Evolutionary conservation across 2,888 invertebrate species (phyloP).

Genomic region (Hyalella azteca): DNA sequence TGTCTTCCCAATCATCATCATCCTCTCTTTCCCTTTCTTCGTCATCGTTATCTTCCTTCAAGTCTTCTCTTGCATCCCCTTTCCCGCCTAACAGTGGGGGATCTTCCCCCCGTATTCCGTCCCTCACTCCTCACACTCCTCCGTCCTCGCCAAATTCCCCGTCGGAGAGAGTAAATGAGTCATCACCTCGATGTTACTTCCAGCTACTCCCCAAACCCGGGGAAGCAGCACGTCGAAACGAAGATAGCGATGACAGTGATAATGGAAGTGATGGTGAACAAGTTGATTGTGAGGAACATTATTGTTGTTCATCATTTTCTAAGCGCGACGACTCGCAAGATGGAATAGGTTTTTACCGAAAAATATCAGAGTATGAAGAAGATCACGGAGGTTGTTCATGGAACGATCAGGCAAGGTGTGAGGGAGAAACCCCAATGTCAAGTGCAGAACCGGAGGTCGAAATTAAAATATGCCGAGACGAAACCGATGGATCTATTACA

Average conservation of each 20-base stretch:
- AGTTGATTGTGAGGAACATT: neutral
- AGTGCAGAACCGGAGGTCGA: no score
- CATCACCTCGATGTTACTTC: slow-evolving; percentile 9
- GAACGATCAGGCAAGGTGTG: no score
- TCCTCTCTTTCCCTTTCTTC: slow-evolving; percentile 21
- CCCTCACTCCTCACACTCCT: slow-evolving; percentile 32
- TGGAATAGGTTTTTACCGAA: no score
- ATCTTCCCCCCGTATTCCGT: slow-evolving; percentile 30
- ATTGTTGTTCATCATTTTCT: neutral
- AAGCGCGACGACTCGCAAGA: no score
- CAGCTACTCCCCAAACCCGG: no score
- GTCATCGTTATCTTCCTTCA: slow-evolving; percentile 27
- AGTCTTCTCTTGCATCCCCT: slow-evolving; percentile 11
- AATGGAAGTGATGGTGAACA: neutral
- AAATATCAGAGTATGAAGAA: no score
- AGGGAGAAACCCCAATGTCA: no score
- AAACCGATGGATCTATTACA: no score
- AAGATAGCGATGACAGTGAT: neutral
- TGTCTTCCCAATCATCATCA: neutral
- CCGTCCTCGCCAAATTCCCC: slow-evolving; percentile 29
- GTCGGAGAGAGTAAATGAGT: neutral
- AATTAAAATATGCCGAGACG: no score
- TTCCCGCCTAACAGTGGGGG: slow-evolving; percentile 4
- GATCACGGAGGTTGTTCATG: no score
- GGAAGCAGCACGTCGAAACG: neutral